A percentile compares a stretch with the other conserved stretches of the same genome.
phyloP scores from a whole-genome alignment of 1,140 invertebrate species.

The Drosophila sucinea region DNA sequence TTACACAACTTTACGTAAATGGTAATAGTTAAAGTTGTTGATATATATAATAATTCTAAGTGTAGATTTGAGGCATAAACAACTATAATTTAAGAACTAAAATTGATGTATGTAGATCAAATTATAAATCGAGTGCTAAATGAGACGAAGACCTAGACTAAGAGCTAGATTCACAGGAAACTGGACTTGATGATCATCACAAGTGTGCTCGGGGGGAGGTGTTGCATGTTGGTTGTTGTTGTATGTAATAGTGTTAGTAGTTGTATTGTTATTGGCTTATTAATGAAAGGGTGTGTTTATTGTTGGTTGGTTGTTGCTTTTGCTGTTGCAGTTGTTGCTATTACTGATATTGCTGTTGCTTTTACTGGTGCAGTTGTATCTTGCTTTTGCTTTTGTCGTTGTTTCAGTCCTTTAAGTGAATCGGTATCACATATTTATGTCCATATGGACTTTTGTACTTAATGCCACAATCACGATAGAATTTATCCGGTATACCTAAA shows the following conservation, averaged over 20 bases:
- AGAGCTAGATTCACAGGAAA: constrained; percentile 80
- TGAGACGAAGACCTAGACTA: constrained; percentile 67
- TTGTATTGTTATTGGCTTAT: constrained; percentile 21
- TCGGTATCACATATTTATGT: constrained; percentile 93
- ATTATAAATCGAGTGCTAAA: constrained; percentile 65
- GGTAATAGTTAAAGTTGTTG: constrained; percentile 13
- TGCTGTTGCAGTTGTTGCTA: constrained; percentile 33
- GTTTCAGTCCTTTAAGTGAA: constrained; percentile 87
- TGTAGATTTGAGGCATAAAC: constrained; percentile 37
- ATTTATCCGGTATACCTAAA: constrained; percentile 90
- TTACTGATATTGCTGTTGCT: constrained; percentile 36
- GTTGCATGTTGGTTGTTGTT: constrained; percentile 30
- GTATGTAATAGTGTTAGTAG: constrained; percentile 25
- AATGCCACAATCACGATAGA: constrained; percentile 91
- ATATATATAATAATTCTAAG: constrained; percentile 24
- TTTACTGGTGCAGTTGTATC: constrained; percentile 11
- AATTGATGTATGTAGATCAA: constrained; percentile 51
- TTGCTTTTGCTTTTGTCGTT: constrained; percentile 50
- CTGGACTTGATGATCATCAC: constrained; percentile 80
- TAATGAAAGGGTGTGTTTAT: constrained; percentile 1
- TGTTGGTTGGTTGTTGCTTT: constrained; percentile 1
- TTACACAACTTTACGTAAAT: background rate
- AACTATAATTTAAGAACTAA: constrained; percentile 37
- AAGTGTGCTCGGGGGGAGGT: constrained; percentile 53
- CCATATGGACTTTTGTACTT: constrained; percentile 94